Evolutionary conservation across 2,888 invertebrate genomes (phyloP).

Genomic region (Heliconius ismenius): DNA sequence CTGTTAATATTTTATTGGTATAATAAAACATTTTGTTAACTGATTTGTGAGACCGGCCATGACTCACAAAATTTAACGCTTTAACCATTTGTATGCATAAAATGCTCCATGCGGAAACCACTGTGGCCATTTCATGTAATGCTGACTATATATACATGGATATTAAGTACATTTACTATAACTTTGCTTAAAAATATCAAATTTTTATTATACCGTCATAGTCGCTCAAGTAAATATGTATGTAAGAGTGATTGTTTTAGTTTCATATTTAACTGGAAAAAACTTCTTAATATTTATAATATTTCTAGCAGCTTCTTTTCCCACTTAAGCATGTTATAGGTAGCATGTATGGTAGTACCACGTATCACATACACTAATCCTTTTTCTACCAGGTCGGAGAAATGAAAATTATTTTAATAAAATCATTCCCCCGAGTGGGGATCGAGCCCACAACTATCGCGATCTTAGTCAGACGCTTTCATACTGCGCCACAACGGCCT

Average conservation of each 20-base stretch:
- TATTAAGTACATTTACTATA: background rate
- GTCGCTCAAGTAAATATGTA: background rate
- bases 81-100: constrained; percentile 38
- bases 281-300: background rate
- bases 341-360: no score
- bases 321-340: no score
- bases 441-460: background rate
- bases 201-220: background rate
- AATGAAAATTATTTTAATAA: background rate
- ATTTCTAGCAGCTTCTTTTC: background rate
- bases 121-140: constrained; percentile 25
- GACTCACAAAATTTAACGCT: constrained; percentile 32
- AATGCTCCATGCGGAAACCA: constrained; percentile 31
- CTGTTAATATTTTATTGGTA: background rate
- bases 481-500: background rate
- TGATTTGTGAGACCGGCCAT: constrained; percentile 30
- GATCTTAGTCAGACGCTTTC: background rate
- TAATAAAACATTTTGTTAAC: constrained; percentile 9
- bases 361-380: no score
- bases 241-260: background rate
- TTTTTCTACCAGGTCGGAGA: background rate
- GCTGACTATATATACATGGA: background rate
- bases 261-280: background rate
- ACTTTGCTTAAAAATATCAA: background rate
- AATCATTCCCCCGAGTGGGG: no score